Conservation (phyloP, 2,113 vertebrate genomes). For the Acanthisitta chloris region DNA sequence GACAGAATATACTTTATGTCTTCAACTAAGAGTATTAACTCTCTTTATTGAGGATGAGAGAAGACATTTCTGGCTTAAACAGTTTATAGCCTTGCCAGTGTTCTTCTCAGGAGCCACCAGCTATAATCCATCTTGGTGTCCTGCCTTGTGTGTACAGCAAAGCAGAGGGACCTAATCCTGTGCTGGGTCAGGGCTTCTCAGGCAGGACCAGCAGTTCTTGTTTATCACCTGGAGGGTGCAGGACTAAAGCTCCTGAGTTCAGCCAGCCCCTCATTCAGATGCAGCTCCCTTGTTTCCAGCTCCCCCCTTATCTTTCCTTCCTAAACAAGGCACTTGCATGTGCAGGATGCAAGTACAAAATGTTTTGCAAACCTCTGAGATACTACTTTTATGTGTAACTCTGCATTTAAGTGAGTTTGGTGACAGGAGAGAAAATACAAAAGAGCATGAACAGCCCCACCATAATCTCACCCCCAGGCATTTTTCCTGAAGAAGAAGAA, state of each 20-base stretch:
- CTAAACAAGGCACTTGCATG: too few species aligned
- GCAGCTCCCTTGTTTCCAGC: background rate
- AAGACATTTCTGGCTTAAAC: background rate
- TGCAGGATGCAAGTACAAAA: background rate
- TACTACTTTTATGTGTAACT: accelerated
- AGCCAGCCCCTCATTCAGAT: background rate
- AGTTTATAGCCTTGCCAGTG: background rate
- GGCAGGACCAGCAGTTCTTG: background rate
- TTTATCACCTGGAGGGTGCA: background rate
- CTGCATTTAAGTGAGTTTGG: accelerated
- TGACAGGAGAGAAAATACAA: background rate
- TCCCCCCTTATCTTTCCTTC: background rate
- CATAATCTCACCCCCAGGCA: background rate
- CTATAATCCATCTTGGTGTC: background rate
- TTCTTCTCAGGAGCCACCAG: background rate
- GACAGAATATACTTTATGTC: background rate
- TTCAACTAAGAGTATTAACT: background rate
- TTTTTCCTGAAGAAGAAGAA: background rate
- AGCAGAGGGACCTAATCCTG: background rate
- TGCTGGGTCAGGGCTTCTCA: background rate
- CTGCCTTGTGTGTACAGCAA: background rate
- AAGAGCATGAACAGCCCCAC: background rate
- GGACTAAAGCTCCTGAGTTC: background rate
- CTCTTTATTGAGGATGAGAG: background rate
- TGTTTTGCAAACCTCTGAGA: background rate